Percentiles rank a stretch among this genome's conserved stretches.
phyloP scores from a whole-genome alignment of 2,888 invertebrate genomes.

The Uloborus plumipes region DNA sequence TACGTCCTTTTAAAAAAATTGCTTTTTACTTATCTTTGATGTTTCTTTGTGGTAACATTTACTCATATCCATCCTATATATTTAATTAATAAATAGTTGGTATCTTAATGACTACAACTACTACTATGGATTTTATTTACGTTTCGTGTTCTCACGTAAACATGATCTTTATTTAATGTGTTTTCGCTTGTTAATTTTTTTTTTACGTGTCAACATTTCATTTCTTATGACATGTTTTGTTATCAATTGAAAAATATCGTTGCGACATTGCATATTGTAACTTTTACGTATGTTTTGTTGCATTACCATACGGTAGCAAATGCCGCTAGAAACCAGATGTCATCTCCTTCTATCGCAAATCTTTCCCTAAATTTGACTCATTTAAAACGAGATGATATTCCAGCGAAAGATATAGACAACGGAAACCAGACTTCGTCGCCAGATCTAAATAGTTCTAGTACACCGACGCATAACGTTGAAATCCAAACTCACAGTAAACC shows the following conservation, averaged over 20 bases:
- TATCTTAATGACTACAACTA: too few species aligned
- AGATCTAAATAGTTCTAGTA: neutral
- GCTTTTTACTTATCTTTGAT: too few species aligned
- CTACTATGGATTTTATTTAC: neutral
- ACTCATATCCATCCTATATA: too few species aligned
- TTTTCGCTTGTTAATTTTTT: too few species aligned
- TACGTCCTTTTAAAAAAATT: too few species aligned
- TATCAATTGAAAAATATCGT: too few species aligned
- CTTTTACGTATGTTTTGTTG: neutral
- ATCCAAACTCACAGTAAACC: neutral
- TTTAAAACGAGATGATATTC: slow-evolving; percentile 14
- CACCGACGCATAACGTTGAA: slow-evolving; percentile 13
- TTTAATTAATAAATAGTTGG: too few species aligned
- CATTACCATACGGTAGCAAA: slow-evolving; percentile 46
- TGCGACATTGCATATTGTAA: too few species aligned
- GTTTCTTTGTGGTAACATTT: too few species aligned
- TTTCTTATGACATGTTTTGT: too few species aligned
- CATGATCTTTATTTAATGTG: too few species aligned
- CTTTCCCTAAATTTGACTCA: neutral
- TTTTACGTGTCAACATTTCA: too few species aligned
- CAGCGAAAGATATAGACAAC: neutral
- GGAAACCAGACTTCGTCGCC: slow-evolving; percentile 3
- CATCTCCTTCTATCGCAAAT: neutral
- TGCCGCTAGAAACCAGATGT: neutral
- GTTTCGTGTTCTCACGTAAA: slow-evolving; percentile 1